Evolutionary conservation across 1,140 invertebrate species (phyloP), one percentile per base, ranked within the genome.

Genomic region (Coptotermes formosanus): DNA sequence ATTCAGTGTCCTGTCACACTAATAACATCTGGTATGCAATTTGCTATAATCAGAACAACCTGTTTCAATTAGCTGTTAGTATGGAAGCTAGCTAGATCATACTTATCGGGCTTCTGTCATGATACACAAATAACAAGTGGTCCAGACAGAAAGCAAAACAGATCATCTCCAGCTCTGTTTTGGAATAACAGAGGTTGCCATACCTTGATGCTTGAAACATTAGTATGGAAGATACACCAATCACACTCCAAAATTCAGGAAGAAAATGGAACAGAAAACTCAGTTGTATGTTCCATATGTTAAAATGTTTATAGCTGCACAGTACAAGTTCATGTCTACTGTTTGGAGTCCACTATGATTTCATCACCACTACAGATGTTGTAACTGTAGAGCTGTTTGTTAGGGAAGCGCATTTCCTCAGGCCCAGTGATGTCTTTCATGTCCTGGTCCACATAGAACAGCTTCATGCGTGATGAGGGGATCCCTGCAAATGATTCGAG

Each of bases 341-440:
- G 82, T 87, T 90, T 90, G 45, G 88, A 89, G 89, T 97, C 96
- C 85, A 98, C 95, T 85, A 97, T 96, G 88, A 98, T 97, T 90
- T 98, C 96, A 91, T 98, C 97, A 3, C 97, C 97, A 88, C 96
- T 96, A 87, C 94, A 92, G 86, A 98, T 96, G 90, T 98, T 97
- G 91, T 98, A 98, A 86, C 96, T 96, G 90, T 98, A 98, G 43
- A 98, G 92, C 89, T 96, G 96, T 89, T 97, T 97, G 87, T 96
- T 95, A 3, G 96, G 96, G 89, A 94, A 97, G 87, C 94, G 93
- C 95, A 98, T 97, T 90, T 97, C 96, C 91, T 98, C 97, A 3
- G 96, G 95, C 14, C 96, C 93, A 87, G 92, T 91, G 45, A 91
- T 89, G 86, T 90, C 91, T 89, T 92, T 91, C 90, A 94, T 91